Base-by-base conservation (phyloP, 1,140 invertebrate species). In the Atta texana region DNA sequence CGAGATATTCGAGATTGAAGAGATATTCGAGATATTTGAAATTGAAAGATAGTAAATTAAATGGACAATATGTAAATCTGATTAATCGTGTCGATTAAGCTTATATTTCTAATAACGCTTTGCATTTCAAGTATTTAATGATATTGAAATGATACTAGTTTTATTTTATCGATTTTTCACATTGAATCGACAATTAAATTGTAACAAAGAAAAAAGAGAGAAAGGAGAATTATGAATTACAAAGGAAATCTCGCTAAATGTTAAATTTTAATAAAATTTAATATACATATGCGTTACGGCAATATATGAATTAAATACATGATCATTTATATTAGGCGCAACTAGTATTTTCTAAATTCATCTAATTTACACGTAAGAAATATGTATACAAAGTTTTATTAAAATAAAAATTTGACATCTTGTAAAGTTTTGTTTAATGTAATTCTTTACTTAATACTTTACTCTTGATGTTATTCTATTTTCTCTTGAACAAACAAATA, bases 1-100 rank as follows among this genome's bases (percentile, higher is more conserved):
- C 3, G 3, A 31, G 31, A 31, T 31, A 31, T 44, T n/a, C 21
- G 21, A 34, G 55, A 28, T 21, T 21, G 80, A 16, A 14, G 31
- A 31, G 31, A 31, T 31, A 49, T 31, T 31, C 31, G 31, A 31
- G 31, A 31, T 31, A 31, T 44, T n/a, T 10, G 21, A 34, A 44
- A 28, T 21, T 21, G 68, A 39, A 63, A 84, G 80, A 84, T 63
- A 44, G 39, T 44, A 44, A 8, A 51, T 84, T 75, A 63, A 84
- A 51, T 61, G 39, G 21, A 84, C 24, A 61, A 74, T 24, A 39
- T 53, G 80, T 61, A 82, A 82, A 74, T 74, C 55, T 51, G 39
- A 82, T 51, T 44, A 82, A 49, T 55, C 69, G 8, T 4, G 49
- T 61, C 7, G 55, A 82, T 81, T 68, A 61, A 34, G 39, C 68